phyloP scores from a whole-genome alignment of 2,113 vertebrate species.

The Oryzias curvinotus region DNA sequence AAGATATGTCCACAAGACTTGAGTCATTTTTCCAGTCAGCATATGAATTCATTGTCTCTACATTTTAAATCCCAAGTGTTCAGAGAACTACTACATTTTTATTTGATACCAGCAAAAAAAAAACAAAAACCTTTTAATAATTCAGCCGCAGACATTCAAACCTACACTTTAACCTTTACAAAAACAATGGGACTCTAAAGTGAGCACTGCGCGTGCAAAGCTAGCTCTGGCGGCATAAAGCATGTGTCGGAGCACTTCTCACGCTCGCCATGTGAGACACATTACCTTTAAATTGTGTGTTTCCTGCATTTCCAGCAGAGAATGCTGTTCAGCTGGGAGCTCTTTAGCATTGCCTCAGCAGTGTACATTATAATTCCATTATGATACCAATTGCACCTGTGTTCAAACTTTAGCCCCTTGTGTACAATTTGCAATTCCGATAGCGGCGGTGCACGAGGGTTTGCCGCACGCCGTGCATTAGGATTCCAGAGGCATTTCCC shows the following conservation, averaged over 20 bases:
- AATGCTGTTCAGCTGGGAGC: slow-evolving; percentile 5
- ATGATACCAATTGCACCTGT: slow-evolving; percentile 48
- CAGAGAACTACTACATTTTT: too few relatives aligned
- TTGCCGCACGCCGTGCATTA: slow-evolving; percentile 24
- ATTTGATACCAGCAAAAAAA: too few relatives aligned
- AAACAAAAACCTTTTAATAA: too few relatives aligned
- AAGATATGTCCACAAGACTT: too few relatives aligned
- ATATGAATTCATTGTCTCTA: too few relatives aligned
- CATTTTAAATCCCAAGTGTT: too few relatives aligned
- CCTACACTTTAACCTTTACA: background rate
- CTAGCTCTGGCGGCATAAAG: background rate
- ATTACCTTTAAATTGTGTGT: background rate
- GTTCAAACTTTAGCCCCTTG: slow-evolving; percentile 36
- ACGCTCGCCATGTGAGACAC: slow-evolving; percentile 3
- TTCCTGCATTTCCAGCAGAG: slow-evolving; percentile 1
- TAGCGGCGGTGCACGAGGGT: slow-evolving; percentile 13
- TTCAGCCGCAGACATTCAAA: too few relatives aligned
- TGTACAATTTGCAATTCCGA: slow-evolving; percentile 56
- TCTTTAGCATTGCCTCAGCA: slow-evolving; percentile 22
- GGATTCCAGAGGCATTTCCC: slow-evolving; percentile 36
- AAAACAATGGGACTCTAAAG: background rate
- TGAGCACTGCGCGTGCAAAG: background rate
- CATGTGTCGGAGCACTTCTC: background rate
- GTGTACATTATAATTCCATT: slow-evolving; percentile 43
- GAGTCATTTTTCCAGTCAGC: too few relatives aligned